Evolutionary conservation across 2,888 invertebrate species (phyloP), one percentile per base, ranked within the genome.

Genomic region (Eristalinus sepulchralis): DNA sequence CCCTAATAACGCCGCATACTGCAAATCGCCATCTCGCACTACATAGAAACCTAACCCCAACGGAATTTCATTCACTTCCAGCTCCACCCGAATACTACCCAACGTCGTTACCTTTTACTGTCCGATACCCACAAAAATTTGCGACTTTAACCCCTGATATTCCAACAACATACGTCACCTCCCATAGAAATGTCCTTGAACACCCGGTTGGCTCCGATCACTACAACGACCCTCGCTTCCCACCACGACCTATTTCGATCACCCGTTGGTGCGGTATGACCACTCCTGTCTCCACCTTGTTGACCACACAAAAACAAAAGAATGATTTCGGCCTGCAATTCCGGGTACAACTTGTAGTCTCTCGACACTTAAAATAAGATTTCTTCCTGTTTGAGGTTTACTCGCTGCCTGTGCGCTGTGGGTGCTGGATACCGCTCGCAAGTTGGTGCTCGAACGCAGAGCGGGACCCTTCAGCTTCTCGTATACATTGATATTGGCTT

Each of bases 401-500:
- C 8, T 27, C 27, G 17, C 5, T 59, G 27, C 59, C 22, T 10
- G 22, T 8, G 11, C 59, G 13, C 24, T 24, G 17, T 20, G 2
- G 27, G 27, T 55, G 55, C 9, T 55, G 55, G 8, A 10, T 20
- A 27, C 59, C 27, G 59, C 5, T n/a, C 27, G n/a, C 0, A 11
- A 59, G 27, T 59, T 59, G 13, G 13, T 11, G 13, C 59, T 59
- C 20, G 27, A 24, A 17, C 13, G 24, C 9, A 5, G 27, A 3
- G 13, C 27, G 24, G 24, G 57, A 57, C 11, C 83, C 78, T n/a
- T 60, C 57, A n/a, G 17, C 27, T 39, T 75, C 47, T 88, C 78
- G 24, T 85, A 83, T 1, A 85, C 34, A 6, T 24, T 31, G 0
- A 85, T 47, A 10, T 81, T 68, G 1, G 34, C 34, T 20, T 88